Base-by-base conservation (phyloP, 2,797 vertebrate genomes). In the Molossus alvarezi region DNA sequence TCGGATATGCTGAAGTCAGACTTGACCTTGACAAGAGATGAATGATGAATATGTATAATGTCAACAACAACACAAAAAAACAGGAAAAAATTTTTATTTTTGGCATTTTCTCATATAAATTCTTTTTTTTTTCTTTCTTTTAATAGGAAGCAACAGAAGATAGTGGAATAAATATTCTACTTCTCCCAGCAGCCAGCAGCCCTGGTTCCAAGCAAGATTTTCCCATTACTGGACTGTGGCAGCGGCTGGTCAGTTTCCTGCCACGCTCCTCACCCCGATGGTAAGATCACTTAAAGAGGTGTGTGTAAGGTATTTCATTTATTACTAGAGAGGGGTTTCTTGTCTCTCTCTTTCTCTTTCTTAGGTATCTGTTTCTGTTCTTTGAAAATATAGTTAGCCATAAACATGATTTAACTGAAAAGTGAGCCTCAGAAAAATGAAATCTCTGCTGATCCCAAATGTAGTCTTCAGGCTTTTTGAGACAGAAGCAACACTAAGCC, bases 351-450 rank as follows among this genome's bases (percentile, higher is more conserved):
- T 62, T 60, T 60, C n/a, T 72, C 45, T 58, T 20, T 48, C 45
- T 41, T 67, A 82, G 73, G 72, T 82, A 91, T 95, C 82, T 84
- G 33, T 85, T 84, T 81, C 62, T 85, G n/a, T 67, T 89, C 67
- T 95, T 93, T 80, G 57, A 90, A 94, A 93, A 91, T 9, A 88
- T 0, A 15, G 20, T 91, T 65, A 62, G 51, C 41, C 21, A 83
- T 37, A 85, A 85, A 76, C 58, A 51, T 11, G 9, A 29, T 91
- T 65, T 81, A 21, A 93, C 51, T 86, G 73, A 76, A 84, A 79
- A 72, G 33, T 8, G 3, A 73, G 7, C 71, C 87, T 51, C 62
- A 77, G 33, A 62, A 80, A 92, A 91, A 88, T 33, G 14, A 92
- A 93, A 91, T 18, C 53, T 81, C 67, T 79, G 51, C 45, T 65